Evolutionary conservation across 2,888 invertebrate genomes (phyloP), one percentile per base, ranked within the genome.

Genomic region (Timandra comae): DNA sequence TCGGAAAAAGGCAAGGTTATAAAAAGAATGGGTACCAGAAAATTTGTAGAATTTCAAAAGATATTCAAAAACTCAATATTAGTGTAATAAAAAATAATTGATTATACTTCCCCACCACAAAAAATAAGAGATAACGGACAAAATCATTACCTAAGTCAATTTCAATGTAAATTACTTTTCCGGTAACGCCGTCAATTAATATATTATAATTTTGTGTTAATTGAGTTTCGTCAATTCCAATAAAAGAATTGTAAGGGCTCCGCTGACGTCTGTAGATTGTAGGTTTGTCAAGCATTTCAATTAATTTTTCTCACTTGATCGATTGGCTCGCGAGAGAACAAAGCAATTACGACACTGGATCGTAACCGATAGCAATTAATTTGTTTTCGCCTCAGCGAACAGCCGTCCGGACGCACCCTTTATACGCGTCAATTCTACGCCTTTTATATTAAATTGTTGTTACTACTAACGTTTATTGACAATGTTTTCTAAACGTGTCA

Each of bases 351-450:
- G 70, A 72, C 65, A 71, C 63, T 66, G 70, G 65, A 66, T 66
- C 72, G 73, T 74, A 75, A 76, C 75, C 78, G 69, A 81, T 77
- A 71, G 75, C 81, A 82, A 84, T 82, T 81, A 84, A 81, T 82
- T 80, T 78, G 75, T 77, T 78, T 80, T 73, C 74, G 73, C 76
- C 56, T 69, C 70, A 52, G 43, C 67, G 75, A 63, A 43, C 74
- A 66, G 50, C 54, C 70, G 63, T 62, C 69, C 71, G 67, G 65
- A 60, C 63, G 62, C 57, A 61, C 65, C 70, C 72, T 74, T 75
- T 75, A 67, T 69, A 64, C 55, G 61, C 66, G 64, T 67, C 71
- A 64, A 60, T 61, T 71, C 62, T 55, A 69, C 66, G 64, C 63
- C 63, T 71, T 70, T 73, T 71, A 61, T 73, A 76, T 68, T 69